Evolutionary conservation across 2,797 vertebrate species (phyloP).

Genomic region (Mastacembelus armatus): DNA sequence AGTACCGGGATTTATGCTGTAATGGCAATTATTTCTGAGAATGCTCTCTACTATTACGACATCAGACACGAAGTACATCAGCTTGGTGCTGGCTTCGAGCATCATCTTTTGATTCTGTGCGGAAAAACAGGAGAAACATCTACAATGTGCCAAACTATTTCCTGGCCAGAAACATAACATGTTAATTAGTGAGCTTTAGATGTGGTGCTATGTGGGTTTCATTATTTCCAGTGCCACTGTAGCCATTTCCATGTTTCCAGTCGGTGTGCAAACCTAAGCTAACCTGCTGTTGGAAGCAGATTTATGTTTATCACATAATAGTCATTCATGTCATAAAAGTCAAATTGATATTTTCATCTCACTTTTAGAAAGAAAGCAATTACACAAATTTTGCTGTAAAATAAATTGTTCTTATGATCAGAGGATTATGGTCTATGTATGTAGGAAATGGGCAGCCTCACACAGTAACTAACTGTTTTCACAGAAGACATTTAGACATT

Average conservation of each 20-base stretch:
- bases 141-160: not conserved
- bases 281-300: not conserved
- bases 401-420: not conserved
- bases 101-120: too few relatives aligned
- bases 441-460: too few relatives aligned
- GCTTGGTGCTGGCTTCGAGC: too few relatives aligned
- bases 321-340: not conserved
- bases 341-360: not conserved
- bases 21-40: too few relatives aligned
- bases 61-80: too few relatives aligned
- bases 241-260: not conserved
- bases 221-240: not conserved
- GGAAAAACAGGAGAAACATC: too few relatives aligned
- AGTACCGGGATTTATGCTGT: too few relatives aligned
- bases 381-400: not conserved
- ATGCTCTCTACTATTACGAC: too few relatives aligned
- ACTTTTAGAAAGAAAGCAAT: not conserved
- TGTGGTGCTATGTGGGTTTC: not conserved
- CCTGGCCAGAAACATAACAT: not conserved
- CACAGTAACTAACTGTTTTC: not conserved
- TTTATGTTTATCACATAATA: too few relatives aligned
- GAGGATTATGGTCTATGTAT: too few relatives aligned
- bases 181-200: constrained; percentile 1
- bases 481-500: not conserved
- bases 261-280: not conserved